Evolutionary conservation across 2,888 invertebrate species (phyloP).

Genomic region (Machimus rusticus): DNA sequence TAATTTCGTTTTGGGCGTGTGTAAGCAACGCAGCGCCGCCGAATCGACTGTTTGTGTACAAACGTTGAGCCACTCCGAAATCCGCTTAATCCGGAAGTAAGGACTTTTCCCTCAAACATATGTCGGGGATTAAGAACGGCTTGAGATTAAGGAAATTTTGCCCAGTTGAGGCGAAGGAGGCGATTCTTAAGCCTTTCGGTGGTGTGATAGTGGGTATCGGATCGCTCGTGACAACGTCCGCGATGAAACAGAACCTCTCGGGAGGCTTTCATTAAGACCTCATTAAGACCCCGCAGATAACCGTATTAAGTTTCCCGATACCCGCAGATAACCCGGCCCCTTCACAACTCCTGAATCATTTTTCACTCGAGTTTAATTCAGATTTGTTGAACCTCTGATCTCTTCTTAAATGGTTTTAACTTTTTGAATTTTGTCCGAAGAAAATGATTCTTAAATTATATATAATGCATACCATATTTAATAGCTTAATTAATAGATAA

Average conservation of each 20-base stretch:
- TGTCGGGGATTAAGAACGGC: conserved; percentile 44
- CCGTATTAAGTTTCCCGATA: neutral
- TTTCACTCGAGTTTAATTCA: neutral
- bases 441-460: too few relatives aligned
- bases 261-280: conserved; percentile 14
- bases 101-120: conserved; percentile 44
- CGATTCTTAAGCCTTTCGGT: conserved; percentile 13
- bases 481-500: too few relatives aligned
- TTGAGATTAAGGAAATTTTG: conserved; percentile 41
- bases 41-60: neutral
- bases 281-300: conserved; percentile 3
- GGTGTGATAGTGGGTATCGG: conserved; percentile 13
- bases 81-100: conserved; percentile 45
- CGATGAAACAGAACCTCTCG: conserved; percentile 23
- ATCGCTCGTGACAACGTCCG: neutral
- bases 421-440: neutral
- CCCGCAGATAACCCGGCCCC: neutral
- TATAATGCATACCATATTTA: too few relatives aligned
- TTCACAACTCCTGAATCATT: neutral
- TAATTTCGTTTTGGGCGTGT: neutral
- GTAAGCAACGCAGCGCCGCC: neutral
- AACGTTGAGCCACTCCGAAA: neutral
- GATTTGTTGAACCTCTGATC: neutral
- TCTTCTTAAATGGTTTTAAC: neutral
- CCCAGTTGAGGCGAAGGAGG: neutral